A percentile compares a stretch with the other conserved stretches of the same genome.
Evolutionary conservation across 1,140 invertebrate genomes (phyloP).

Genomic region (Pinna nobilis): DNA sequence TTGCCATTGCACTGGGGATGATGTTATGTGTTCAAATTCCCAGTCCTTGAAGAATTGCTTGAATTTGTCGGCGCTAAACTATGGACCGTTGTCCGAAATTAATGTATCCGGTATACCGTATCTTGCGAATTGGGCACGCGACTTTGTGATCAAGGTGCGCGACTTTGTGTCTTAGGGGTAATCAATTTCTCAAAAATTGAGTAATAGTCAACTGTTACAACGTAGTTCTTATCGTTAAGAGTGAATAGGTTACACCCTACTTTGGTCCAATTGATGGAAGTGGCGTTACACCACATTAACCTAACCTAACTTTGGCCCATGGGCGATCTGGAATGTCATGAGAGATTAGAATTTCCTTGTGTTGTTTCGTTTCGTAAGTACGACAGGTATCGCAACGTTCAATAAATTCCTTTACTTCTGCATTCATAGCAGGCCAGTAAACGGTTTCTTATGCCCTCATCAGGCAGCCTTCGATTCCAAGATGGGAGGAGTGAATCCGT

Average conservation of each 20-base stretch:
- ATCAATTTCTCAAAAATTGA: slow-evolving; percentile 27
- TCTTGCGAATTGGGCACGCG: slow-evolving; percentile 31
- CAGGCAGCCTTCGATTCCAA: slow-evolving; percentile 17
- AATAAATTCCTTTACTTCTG: not conserved
- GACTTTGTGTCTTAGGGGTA: not conserved
- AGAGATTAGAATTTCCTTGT: slow-evolving; percentile 16
- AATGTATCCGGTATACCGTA: slow-evolving; percentile 46
- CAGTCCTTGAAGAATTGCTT: slow-evolving; percentile 70
- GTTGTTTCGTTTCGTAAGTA: not conserved
- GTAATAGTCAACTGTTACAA: slow-evolving; percentile 22
- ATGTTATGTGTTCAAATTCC: slow-evolving; percentile 68
- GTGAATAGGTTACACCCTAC: slow-evolving; percentile 13
- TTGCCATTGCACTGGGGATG: slow-evolving; percentile 61
- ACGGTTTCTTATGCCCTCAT: slow-evolving; percentile 10
- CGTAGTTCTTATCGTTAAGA: slow-evolving; percentile 14
- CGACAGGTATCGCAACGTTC: slow-evolving; percentile 4
- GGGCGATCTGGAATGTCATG: slow-evolving; percentile 38
- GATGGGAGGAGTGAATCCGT: slow-evolving; percentile 12
- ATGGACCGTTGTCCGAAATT: slow-evolving; percentile 69
- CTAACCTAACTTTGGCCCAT: slow-evolving; percentile 48
- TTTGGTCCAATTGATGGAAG: slow-evolving; percentile 32
- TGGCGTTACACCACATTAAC: too few species aligned
- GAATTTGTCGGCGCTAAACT: slow-evolving; percentile 71
- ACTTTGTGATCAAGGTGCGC: slow-evolving; percentile 6
- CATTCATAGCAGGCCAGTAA: slow-evolving; percentile 21